Conservation (phyloP, 2,113 vertebrate genomes). For the Triplophysa dalaica region DNA sequence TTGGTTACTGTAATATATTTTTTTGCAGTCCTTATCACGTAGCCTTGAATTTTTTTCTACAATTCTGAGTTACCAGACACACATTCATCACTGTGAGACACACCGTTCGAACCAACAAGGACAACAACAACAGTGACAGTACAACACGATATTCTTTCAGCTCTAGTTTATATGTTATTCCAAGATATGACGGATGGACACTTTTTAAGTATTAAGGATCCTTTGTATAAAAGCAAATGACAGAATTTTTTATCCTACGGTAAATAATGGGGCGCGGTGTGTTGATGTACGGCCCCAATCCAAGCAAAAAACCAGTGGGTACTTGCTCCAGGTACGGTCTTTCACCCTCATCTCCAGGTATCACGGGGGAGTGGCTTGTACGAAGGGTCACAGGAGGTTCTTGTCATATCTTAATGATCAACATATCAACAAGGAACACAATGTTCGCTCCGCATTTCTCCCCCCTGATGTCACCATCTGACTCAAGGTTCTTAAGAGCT, state of each 20-base stretch:
- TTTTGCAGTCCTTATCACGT: conserved; percentile 49
- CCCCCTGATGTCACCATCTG: conserved; percentile 11
- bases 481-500: conserved; percentile 51
- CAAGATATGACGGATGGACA: neutral
- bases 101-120: neutral
- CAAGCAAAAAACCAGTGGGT: neutral
- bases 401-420: conserved; percentile 27
- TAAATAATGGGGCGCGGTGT: neutral
- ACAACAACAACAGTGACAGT: conserved; percentile 19
- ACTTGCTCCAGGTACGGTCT: neutral
- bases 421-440: conserved; percentile 25
- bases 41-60: conserved; percentile 6
- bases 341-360: conserved; percentile 7
- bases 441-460: conserved; percentile 10
- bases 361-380: neutral
- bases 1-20: conserved; percentile 40
- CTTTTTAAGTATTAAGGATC: conserved; percentile 32
- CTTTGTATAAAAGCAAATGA: neutral
- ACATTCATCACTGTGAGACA: conserved; percentile 23
- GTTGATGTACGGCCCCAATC: neutral
- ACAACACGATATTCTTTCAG: conserved; percentile 34
- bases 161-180: conserved; percentile 17
- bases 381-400: neutral
- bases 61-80: conserved; percentile 18
- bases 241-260: conserved; percentile 1